phyloP scores from a whole-genome alignment of 1,140 invertebrate genomes.

The Adoxophyes honmai region DNA sequence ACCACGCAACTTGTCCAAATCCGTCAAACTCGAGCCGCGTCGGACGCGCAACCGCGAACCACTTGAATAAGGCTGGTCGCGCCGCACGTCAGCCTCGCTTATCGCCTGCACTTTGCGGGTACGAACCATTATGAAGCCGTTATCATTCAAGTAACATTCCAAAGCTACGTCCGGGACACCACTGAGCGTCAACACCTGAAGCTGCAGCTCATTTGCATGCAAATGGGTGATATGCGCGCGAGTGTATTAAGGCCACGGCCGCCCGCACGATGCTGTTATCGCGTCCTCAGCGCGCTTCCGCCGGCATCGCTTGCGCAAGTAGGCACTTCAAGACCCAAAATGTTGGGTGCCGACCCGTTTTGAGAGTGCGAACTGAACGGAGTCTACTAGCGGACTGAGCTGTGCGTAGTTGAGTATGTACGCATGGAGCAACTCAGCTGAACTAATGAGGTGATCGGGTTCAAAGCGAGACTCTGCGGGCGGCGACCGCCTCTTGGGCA shows the following conservation, averaged over 20 bases:
- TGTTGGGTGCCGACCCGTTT: slow-evolving; percentile 28
- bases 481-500: slow-evolving; percentile 43
- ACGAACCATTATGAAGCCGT: slow-evolving; percentile 48
- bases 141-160: slow-evolving; percentile 30
- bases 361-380: slow-evolving; percentile 54
- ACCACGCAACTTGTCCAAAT: slow-evolving; percentile 81
- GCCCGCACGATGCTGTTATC: slow-evolving; percentile 68
- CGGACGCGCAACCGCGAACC: slow-evolving; percentile 77
- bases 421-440: slow-evolving; percentile 54
- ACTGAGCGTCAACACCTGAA: slow-evolving; percentile 57
- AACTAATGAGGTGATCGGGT: slow-evolving; percentile 70
- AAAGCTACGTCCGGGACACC: slow-evolving; percentile 30
- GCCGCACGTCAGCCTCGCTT: slow-evolving; percentile 64
- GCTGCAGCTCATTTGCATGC: slow-evolving; percentile 58
- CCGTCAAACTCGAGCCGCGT: slow-evolving; percentile 84
- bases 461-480: slow-evolving; percentile 64
- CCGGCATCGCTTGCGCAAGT: slow-evolving; percentile 51
- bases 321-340: slow-evolving; percentile 27
- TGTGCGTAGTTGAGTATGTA: slow-evolving; percentile 46
- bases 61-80: slow-evolving; percentile 36
- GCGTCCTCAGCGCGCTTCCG: slow-evolving; percentile 58
- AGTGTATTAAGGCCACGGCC: slow-evolving; percentile 65
- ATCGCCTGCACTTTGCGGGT: slow-evolving; percentile 55
- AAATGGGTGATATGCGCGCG: slow-evolving; percentile 59
- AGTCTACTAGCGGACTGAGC: slow-evolving; percentile 57